Evolutionary conservation across 2,113 vertebrate species (phyloP).

Genomic region (Sinocyclocheilus anophthalmus): DNA sequence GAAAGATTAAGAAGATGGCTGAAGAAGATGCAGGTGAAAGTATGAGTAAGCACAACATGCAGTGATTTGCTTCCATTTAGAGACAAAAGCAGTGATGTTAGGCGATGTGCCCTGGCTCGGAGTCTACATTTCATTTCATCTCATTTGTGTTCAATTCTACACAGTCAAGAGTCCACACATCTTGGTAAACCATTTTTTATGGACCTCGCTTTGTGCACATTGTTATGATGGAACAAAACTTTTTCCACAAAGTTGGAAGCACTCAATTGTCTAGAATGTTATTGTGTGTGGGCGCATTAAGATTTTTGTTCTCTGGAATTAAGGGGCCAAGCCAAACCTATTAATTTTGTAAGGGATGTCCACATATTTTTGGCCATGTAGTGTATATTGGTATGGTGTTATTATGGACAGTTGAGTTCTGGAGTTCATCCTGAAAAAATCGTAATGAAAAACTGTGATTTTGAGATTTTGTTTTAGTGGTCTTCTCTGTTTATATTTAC

Average conservation of each 20-base stretch:
- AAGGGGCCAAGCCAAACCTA: neutral
- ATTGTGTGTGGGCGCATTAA: neutral
- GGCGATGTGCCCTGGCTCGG: neutral
- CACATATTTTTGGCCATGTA: neutral
- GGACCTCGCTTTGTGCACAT: constrained; percentile 13
- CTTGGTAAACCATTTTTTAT: constrained; percentile 8
- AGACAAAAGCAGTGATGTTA: neutral
- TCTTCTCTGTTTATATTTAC: neutral
- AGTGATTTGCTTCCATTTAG: neutral
- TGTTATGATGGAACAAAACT: constrained; percentile 5
- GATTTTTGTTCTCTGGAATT: neutral
- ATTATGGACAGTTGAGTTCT: neutral
- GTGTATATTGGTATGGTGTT: neutral
- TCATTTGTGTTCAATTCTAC: neutral
- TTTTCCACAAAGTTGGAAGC: neutral
- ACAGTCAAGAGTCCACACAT: neutral
- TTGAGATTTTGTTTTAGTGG: neutral
- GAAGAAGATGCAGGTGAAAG: constrained; percentile 2
- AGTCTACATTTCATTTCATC: neutral
- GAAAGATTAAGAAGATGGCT: constrained; percentile 46
- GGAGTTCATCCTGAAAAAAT: neutral
- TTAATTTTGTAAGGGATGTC: neutral
- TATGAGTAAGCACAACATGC: neutral
- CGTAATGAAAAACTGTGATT: too few relatives aligned
- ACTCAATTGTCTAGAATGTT: neutral